phyloP scores from a whole-genome alignment of 2,113 vertebrate species.

The Hemiprocne comata region DNA sequence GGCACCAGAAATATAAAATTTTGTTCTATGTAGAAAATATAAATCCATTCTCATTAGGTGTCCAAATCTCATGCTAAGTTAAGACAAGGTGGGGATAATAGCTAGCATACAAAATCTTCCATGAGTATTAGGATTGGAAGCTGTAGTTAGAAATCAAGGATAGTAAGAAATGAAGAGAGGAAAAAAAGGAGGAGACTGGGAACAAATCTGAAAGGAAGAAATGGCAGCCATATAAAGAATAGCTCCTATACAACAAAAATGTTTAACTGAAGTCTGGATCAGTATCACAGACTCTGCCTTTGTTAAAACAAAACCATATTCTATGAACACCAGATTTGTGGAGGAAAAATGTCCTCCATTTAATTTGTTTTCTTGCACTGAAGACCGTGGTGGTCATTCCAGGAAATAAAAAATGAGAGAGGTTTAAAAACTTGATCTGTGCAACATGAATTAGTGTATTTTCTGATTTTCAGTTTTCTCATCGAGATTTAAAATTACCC shows the following conservation, averaged over 20 bases:
- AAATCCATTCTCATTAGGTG: not conserved
- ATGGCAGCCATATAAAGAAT: not conserved
- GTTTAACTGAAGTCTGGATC: not conserved
- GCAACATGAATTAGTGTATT: not conserved
- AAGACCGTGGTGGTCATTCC: not conserved
- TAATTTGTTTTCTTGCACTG: not conserved
- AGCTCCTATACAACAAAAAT: not conserved
- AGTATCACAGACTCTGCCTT: not conserved
- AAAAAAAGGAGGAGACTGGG: not conserved
- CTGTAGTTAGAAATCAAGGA: not conserved
- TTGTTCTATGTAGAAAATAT: not conserved
- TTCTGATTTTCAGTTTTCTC: not conserved
- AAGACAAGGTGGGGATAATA: not conserved
- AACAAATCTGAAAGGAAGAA: not conserved
- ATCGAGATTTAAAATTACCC: not conserved
- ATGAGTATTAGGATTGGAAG: not conserved
- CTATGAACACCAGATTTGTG: not conserved
- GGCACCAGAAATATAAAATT: not conserved
- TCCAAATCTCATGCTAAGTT: not conserved
- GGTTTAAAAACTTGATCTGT: not conserved
- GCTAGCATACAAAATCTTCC: not conserved
- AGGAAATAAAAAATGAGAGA: not conserved
- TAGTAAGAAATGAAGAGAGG: not conserved
- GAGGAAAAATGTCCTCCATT: not conserved
- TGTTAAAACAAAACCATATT: not conserved